phyloP scores from a whole-genome alignment of 2,888 invertebrate species.

The Nudaria mundana region DNA sequence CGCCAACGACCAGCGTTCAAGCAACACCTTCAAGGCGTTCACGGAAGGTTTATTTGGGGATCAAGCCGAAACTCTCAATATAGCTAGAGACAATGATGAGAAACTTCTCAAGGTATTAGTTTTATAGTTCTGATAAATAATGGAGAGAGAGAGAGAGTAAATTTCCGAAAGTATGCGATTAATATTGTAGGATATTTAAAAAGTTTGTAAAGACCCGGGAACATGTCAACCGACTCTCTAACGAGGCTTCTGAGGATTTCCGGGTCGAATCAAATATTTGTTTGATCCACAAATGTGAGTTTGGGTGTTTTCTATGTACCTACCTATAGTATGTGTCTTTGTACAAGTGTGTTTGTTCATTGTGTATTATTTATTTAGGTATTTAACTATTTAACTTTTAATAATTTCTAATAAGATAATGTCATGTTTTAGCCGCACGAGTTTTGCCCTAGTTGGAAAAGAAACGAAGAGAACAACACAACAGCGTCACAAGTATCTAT shows the following conservation, averaged over 20 bases:
- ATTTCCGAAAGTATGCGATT: not conserved
- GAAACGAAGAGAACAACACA: conserved; percentile 68
- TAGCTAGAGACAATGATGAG: conserved; percentile 69
- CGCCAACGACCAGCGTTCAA: conserved; percentile 79
- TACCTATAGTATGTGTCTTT: no score
- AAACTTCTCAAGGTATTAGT: conserved; percentile 53
- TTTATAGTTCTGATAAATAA: not conserved
- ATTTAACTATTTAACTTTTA: no score
- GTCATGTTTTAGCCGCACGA: conserved; percentile 82
- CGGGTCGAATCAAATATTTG: no score
- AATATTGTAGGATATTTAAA: no score
- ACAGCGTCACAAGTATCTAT: conserved; percentile 53
- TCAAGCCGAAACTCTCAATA: conserved; percentile 58
- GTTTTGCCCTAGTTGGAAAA: conserved; percentile 82
- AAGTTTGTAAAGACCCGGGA: no score
- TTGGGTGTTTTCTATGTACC: no score
- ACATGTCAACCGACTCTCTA: no score
- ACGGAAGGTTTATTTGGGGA: conserved; percentile 84
- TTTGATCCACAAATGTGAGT: no score
- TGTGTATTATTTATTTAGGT: no score
- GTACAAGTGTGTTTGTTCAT: no score
- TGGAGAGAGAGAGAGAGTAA: no score
- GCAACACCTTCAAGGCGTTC: conserved; percentile 83
- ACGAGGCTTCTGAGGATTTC: not conserved
- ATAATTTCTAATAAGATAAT: no score